Base-by-base conservation (phyloP, 2,888 invertebrate genomes). In the Synanthedon myopaeformis region DNA sequence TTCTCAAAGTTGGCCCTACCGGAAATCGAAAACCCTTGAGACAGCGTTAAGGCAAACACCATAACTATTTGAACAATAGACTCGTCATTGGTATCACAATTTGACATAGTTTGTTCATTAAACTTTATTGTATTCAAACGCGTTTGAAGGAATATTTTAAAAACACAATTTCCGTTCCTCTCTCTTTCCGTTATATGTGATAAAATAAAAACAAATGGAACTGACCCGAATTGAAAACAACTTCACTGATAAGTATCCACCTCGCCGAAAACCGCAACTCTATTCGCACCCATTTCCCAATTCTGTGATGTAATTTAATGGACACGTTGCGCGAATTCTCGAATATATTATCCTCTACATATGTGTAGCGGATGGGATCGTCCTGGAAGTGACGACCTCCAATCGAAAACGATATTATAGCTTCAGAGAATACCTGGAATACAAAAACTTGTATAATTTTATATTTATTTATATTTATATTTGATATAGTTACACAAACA, bases 231-330 rank as follows among this genome's bases (percentile, higher is more conserved):
- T 93, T 93, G 76, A 97, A 97, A 55, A 93, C 91, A 59, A 97
- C 90, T 82, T 97, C 97, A 79, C 96, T 96, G 69, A 97, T 90
- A 82, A 97, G 92, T 63, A 97, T 92, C 96, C 97, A 97, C 54
- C 92, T 89, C 13, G 94, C 90, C 3, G 94, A 93, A 75, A 96
- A 96, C 61, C 89, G 89, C 53, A 96, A 89, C 65, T 93, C 90
- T 62, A 94, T 82, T 70, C 93, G 93, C 56, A 96, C 93, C 87
- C 92, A 95, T 67, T 91, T 90, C 28, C 94, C 97, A 52, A 96
- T 91, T 51, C 94, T 89, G 69, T 95, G 92, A 69, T 94, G 93
- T 42, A 97, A 89, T 63, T 93, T 92, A 66, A 97, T 92, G 70
- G 91, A 91, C 51, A 97, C 91, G 82, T 95, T 95, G 14, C 95